Percentiles rank a stretch among this genome's conserved stretches.
Conservation (phyloP, 2,797 vertebrate species). For the Anomalospiza imberbis region DNA sequence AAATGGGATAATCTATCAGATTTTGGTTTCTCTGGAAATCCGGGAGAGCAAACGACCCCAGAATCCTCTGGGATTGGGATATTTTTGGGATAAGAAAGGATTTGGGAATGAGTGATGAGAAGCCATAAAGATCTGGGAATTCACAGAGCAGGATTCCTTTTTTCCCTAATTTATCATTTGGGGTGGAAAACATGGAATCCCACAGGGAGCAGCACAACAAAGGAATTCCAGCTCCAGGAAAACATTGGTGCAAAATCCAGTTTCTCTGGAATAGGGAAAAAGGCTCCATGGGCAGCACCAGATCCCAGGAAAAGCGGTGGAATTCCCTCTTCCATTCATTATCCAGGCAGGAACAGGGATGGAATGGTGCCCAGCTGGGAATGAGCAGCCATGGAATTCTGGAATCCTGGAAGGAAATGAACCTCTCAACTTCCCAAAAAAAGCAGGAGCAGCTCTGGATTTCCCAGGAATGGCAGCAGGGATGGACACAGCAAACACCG, state of each 20-base stretch:
- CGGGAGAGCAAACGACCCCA: not conserved
- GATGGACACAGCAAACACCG: not conserved
- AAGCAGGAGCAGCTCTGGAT: not conserved
- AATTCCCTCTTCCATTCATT: not conserved
- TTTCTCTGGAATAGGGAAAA: not conserved
- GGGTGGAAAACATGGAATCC: not conserved
- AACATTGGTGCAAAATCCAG: rapidly evolving
- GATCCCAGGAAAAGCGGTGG: not conserved
- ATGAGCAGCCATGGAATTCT: not conserved
- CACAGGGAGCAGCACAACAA: not conserved
- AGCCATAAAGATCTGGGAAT: not conserved
- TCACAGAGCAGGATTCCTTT: not conserved
- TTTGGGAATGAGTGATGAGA: not conserved
- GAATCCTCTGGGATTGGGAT: not conserved
- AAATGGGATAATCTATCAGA: not conserved
- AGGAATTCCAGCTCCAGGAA: not conserved
- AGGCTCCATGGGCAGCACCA: not conserved
- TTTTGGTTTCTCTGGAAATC: not conserved
- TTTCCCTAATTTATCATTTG: rapidly evolving
- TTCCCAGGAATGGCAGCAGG: not conserved
- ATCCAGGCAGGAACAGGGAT: not conserved
- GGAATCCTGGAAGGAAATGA: not conserved
- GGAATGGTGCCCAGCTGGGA: not conserved
- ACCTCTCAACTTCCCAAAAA: not conserved
- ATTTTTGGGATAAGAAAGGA: rapidly evolving